Conservation (phyloP, 1,140 invertebrate genomes). For the Drosophila tropicalis region DNA sequence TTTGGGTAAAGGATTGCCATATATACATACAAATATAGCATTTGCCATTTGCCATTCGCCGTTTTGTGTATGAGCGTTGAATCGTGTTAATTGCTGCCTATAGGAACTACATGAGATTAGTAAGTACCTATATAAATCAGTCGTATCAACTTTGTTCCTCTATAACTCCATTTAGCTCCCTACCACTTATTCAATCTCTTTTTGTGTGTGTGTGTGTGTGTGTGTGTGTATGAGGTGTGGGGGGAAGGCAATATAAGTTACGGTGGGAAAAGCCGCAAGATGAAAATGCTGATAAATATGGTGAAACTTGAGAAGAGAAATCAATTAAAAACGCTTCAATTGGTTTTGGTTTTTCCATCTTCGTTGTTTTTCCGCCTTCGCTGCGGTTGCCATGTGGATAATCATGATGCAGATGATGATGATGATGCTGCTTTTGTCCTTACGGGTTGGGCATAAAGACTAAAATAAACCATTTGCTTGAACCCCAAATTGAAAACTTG, state of each 20-base stretch:
- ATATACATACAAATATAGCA: neutral
- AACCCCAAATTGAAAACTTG: neutral
- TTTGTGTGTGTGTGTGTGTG: conserved; percentile 8
- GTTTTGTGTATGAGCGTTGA: conserved; percentile 64
- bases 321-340: conserved; percentile 74
- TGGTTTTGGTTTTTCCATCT: conserved; percentile 30
- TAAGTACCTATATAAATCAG: conserved; percentile 70
- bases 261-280: conserved; percentile 55
- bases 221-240: too few relatives aligned
- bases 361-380: conserved; percentile 26
- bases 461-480: neutral
- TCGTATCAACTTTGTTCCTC: conserved; percentile 39
- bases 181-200: neutral
- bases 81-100: conserved; percentile 69
- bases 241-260: conserved; percentile 29
- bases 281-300: conserved; percentile 32
- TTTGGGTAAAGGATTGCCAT: conserved; percentile 61
- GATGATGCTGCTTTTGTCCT: neutral
- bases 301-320: conserved; percentile 49
- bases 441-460: neutral
- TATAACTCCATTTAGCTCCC: neutral
- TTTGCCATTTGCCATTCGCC: conserved; percentile 31
- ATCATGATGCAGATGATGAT: conserved; percentile 10
- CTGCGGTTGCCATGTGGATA: conserved; percentile 22
- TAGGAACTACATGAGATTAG: conserved; percentile 66